Conservation (phyloP, 2,888 invertebrate species). For the Ramazzottius varieornatus region DNA sequence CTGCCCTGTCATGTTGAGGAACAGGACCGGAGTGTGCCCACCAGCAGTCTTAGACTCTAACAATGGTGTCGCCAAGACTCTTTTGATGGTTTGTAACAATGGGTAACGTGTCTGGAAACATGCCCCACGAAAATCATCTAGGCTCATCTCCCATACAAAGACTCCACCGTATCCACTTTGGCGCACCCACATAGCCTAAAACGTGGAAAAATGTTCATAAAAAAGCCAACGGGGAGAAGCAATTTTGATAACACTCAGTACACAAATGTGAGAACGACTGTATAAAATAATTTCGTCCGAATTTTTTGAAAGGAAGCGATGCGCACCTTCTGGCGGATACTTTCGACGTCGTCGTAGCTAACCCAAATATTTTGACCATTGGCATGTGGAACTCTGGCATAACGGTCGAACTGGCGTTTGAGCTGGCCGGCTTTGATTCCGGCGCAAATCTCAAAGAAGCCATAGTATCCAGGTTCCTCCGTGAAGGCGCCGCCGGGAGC, state of each 20-base stretch:
- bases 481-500: slow-evolving; percentile 7
- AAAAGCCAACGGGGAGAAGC: no score
- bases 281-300: no score
- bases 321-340: slow-evolving; percentile 6
- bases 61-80: slow-evolving; percentile 17
- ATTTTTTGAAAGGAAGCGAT: no score
- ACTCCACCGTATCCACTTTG: slow-evolving; percentile 52
- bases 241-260: no score
- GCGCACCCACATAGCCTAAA: not conserved
- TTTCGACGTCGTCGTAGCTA: slow-evolving; percentile 3
- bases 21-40: not conserved
- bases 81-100: slow-evolving; percentile 44
- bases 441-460: slow-evolving; percentile 7
- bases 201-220: no score
- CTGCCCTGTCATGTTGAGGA: not conserved
- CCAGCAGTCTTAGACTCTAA: not conserved
- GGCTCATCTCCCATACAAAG: slow-evolving; percentile 69
- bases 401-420: not conserved
- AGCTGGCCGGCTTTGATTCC: slow-evolving; percentile 4
- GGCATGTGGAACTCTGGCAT: not conserved
- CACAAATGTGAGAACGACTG: no score
- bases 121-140: slow-evolving; percentile 51
- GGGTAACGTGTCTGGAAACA: slow-evolving; percentile 57
- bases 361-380: not conserved
- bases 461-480: slow-evolving; percentile 7